Evolutionary conservation across 1,140 invertebrate species (phyloP).

Genomic region (Pseudoatta argentina): DNA sequence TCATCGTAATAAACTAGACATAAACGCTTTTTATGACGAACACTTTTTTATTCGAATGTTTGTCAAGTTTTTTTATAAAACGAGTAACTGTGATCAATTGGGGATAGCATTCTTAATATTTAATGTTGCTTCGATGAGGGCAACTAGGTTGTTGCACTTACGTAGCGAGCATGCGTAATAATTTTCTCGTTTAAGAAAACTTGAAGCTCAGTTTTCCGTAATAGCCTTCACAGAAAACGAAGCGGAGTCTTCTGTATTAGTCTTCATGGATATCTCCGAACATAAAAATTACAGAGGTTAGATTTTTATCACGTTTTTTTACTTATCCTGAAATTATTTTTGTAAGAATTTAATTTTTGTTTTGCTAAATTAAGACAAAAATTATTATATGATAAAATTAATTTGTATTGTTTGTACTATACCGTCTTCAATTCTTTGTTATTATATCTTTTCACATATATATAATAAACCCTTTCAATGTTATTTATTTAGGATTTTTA

Average conservation of each 20-base stretch:
- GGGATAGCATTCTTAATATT: constrained; percentile 20
- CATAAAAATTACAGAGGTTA: constrained; percentile 13
- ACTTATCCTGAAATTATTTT: background rate
- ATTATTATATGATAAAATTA: background rate
- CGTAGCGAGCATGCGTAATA: background rate
- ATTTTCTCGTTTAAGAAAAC: background rate
- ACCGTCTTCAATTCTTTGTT: background rate
- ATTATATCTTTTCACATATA: background rate
- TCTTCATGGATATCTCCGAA: background rate
- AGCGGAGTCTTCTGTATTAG: background rate
- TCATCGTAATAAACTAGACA: background rate
- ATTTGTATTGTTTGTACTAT: background rate
- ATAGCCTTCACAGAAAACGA: background rate
- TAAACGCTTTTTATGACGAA: background rate
- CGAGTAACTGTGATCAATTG: background rate
- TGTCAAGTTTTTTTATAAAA: constrained; percentile 10
- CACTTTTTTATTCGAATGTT: background rate
- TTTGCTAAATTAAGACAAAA: background rate
- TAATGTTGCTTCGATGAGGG: background rate
- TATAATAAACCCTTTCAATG: background rate
- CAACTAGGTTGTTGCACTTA: background rate
- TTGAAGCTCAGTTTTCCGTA: background rate
- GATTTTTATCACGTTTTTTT: background rate
- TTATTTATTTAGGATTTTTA: background rate
- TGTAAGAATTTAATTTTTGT: background rate